These are phyloP conservation scores for Drosophila demipolita DNA, from an alignment of 2,888 invertebrate genomes.

Conservation along the genomic window DNA sequence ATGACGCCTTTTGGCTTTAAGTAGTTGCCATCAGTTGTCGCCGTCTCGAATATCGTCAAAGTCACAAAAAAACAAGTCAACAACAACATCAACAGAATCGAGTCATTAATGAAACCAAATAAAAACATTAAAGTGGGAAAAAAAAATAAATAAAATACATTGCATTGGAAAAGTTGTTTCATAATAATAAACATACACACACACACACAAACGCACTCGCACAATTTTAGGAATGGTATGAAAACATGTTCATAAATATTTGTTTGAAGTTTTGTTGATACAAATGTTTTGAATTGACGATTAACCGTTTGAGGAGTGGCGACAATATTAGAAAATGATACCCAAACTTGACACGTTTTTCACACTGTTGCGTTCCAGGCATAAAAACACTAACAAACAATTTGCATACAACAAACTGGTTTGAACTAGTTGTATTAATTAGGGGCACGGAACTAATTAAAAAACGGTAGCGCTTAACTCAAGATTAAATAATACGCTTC, in stretches of 20 bases:
- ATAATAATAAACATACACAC: constrained; percentile 60
- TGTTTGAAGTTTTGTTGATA: constrained; percentile 69
- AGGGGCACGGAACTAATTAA: constrained; percentile 1
- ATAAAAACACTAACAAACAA: constrained; percentile 15
- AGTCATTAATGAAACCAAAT: constrained; percentile 70
- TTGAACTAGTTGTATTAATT: constrained; percentile 10
- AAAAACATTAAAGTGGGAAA: constrained; percentile 60
- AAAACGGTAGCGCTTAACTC: no score
- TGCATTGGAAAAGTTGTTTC: constrained; percentile 69
- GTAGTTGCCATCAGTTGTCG: constrained; percentile 28
- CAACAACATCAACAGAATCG: constrained; percentile 29
- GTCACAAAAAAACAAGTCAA: constrained; percentile 57
- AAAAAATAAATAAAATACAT: constrained; percentile 33
- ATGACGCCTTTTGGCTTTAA: constrained; percentile 36
- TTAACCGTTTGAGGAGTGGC: constrained; percentile 23
- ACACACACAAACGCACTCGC: neutral
- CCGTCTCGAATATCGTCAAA: constrained; percentile 40
- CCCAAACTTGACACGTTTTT: constrained; percentile 45
- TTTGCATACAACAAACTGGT: constrained; percentile 7
- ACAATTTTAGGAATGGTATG: constrained; percentile 25
- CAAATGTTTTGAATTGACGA: constrained; percentile 65
- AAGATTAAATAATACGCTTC: neutral
- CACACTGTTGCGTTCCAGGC: constrained; percentile 20
- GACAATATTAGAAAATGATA: constrained; percentile 21
- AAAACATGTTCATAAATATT: constrained; percentile 74